Base-by-base conservation (phyloP, 2,888 invertebrate genomes). In the Thelaira solivaga region DNA sequence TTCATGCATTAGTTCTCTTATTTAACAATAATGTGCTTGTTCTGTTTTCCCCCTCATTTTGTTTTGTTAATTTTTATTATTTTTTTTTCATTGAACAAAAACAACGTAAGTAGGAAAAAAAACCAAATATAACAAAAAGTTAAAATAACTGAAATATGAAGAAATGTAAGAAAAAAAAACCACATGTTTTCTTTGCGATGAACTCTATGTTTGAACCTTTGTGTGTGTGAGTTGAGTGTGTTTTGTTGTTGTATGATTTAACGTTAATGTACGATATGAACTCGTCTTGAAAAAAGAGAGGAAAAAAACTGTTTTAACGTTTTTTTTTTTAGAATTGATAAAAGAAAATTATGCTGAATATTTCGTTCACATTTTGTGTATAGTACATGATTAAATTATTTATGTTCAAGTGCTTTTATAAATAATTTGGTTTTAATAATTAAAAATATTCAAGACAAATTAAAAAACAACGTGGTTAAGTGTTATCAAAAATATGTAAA, bases 191-290 rank as follows among this genome's bases (percentile, higher is more conserved):
- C 62, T 43, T 41, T 62, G 57, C 31, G 31, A 53, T 78, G 78
- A 78, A 78, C 78, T 78, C 78, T 69, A 59, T 61, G 51, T 69
- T 69, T 74, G 78, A 78, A 78, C 73, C 64, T 73, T 72, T 67
- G 31, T 51, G 22, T 36, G 59, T 43, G 57, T 72, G 31, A 53
- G 29, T 53, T 20, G 45, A 16, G 8, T 57, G 39, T 69, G 11
- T 34, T 34, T 45, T 49, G 18, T 11, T 39, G 20, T 51, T 53
- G 39, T 31, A 31, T 57, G 45, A 62, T 62, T 62, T 72, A 62
- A 53, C 45, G 36, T 20, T 47, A 45, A 61, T 61, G 61, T 62
- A 43, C 45, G 43, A 59, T 76, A 57, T 77, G 68, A 77, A 77
- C 73, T 77, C 64, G 47, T 34, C 64, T 69, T 68, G 5, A 43